A percentile compares a stretch with the other conserved stretches of the same genome.
These are phyloP conservation scores for Gallinago jamesoni DNA, from an alignment of 2,113 vertebrate genomes.

Conservation along the genomic window DNA sequence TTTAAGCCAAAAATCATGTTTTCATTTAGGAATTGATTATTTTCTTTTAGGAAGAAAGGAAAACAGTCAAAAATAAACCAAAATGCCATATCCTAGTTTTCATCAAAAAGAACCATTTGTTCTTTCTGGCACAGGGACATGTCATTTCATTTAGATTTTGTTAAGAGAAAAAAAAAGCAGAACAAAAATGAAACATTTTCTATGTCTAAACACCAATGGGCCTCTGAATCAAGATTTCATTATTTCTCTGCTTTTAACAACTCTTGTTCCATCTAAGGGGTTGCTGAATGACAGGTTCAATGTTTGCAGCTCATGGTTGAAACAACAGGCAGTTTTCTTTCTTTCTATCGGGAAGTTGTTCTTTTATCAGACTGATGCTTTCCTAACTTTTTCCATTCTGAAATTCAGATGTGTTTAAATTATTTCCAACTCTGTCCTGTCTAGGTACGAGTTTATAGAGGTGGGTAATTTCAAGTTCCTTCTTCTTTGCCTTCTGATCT, in stretches of 20 bases:
- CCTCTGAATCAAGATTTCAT: not conserved
- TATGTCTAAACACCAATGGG: not conserved
- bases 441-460: not conserved
- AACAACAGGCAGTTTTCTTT: not conserved
- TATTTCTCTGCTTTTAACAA: conserved; percentile 26
- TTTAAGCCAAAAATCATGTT: not conserved
- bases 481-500: not conserved
- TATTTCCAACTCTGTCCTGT: not conserved
- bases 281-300: not conserved
- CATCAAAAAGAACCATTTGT: conserved; percentile 12
- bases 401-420: not conserved
- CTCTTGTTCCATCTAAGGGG: not conserved
- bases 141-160: not conserved
- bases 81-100: not conserved
- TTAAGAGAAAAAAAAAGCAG: not conserved
- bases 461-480: not conserved
- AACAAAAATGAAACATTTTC: not conserved
- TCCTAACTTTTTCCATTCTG: not conserved
- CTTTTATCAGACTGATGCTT: not conserved
- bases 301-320: not conserved
- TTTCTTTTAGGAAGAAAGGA: not conserved
- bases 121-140: not conserved
- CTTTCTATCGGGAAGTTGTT: not conserved
- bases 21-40: not conserved
- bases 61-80: not conserved